phyloP scores from a whole-genome alignment of 2,797 vertebrate genomes.

The Acropternis orthonyx region DNA sequence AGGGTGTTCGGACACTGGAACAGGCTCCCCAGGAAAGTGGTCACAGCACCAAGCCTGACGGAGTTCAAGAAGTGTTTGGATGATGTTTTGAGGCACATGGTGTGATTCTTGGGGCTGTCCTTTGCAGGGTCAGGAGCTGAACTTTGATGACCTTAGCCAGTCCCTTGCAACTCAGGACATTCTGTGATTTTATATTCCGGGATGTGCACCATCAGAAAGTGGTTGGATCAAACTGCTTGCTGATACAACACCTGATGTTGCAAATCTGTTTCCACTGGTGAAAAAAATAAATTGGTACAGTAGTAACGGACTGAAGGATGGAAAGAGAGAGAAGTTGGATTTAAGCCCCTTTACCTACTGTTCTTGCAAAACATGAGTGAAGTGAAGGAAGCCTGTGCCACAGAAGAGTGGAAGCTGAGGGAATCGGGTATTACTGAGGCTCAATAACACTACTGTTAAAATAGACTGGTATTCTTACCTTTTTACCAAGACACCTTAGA shows the following conservation, averaged over 20 bases:
- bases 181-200: neutral
- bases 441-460: neutral
- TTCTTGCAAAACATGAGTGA: neutral
- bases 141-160: too few relatives aligned
- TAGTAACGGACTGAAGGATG: neutral
- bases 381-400: neutral
- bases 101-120: neutral
- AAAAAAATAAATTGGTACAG: neutral
- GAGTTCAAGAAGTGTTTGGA: neutral
- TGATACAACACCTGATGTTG: neutral
- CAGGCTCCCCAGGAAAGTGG: neutral
- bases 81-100: neutral
- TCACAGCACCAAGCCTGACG: neutral
- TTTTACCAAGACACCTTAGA: neutral
- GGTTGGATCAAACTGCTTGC: neutral
- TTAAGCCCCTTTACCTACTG: neutral
- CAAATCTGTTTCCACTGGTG: neutral
- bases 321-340: neutral
- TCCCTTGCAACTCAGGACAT: neutral
- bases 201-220: neutral
- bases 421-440: neutral
- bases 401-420: neutral
- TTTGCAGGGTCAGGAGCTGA: neutral
- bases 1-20: accelerated
- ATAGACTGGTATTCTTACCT: neutral